Percentiles rank a stretch among this genome's conserved stretches.
Conservation (phyloP, 1,140 invertebrate species). For the Drosophila mojavensis region DNA sequence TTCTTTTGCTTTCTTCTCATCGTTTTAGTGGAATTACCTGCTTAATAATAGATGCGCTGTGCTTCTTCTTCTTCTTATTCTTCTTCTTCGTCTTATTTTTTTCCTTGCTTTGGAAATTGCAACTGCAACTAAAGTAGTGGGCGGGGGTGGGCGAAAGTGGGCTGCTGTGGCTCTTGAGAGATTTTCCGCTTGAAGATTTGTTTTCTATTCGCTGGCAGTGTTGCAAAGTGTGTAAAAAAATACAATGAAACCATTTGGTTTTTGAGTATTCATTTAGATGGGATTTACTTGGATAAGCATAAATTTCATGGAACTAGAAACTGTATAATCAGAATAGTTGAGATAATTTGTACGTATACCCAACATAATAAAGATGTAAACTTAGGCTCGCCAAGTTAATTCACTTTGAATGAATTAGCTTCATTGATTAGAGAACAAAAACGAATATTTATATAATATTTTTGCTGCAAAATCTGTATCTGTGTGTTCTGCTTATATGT, state of each 20-base stretch:
- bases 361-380: no score
- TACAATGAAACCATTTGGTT: not conserved
- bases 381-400: no score
- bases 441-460: not conserved
- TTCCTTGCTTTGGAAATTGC: slow-evolving; percentile 5
- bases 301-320: not conserved
- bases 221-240: not conserved
- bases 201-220: slow-evolving; percentile 3
- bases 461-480: no score
- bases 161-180: not conserved
- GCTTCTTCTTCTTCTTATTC: slow-evolving; percentile 3
- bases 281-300: not conserved
- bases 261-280: slow-evolving; percentile 23
- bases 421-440: no score
- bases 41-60: slow-evolving; percentile 70
- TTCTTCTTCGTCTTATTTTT: not conserved
- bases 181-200: slow-evolving; percentile 12
- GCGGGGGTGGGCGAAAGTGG: not conserved
- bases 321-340: no score
- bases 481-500: no score
- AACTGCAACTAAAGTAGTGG: slow-evolving; percentile 14
- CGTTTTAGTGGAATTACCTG: slow-evolving; percentile 80
- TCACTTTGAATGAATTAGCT: no score
- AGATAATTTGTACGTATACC: no score
- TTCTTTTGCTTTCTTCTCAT: slow-evolving; percentile 34